A percentile compares a stretch with the other conserved stretches of the same genome.
phyloP scores from a whole-genome alignment of 1,140 invertebrate genomes.

The Xylocopa sonorina region DNA sequence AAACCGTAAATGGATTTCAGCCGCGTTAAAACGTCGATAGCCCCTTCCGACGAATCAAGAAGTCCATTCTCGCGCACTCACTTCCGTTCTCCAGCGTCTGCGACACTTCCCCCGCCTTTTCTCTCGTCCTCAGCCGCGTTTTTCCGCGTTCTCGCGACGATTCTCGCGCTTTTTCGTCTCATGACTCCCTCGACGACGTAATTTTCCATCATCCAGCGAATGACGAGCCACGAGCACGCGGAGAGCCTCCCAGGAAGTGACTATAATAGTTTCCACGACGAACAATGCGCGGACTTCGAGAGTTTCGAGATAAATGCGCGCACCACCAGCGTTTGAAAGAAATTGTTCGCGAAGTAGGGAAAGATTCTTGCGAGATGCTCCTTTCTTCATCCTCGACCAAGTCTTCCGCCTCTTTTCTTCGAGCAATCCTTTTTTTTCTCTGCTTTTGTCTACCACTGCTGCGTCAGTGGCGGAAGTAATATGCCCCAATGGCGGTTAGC shows the following conservation, averaged over 20 bases:
- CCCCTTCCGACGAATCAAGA: slow-evolving; percentile 57
- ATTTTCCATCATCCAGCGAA: slow-evolving; percentile 37
- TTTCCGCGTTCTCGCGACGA: too few relatives aligned
- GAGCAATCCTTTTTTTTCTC: too few relatives aligned
- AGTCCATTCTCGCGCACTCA: slow-evolving; percentile 35
- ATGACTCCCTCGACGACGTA: slow-evolving; percentile 32
- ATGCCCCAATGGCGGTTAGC: background rate
- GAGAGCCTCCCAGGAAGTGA: slow-evolving; percentile 33
- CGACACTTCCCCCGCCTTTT: slow-evolving; percentile 4
- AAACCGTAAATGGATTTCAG: too few relatives aligned
- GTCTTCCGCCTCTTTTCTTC: background rate
- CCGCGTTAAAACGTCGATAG: slow-evolving; percentile 66
- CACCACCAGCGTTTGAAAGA: slow-evolving; percentile 5
- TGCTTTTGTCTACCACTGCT: background rate
- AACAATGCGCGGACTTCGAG: slow-evolving; percentile 39
- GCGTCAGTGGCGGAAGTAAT: slow-evolving; percentile 2
- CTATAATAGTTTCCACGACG: slow-evolving; percentile 49
- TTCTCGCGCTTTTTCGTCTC: background rate
- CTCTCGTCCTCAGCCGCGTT: background rate
- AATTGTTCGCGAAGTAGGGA: slow-evolving; percentile 26
- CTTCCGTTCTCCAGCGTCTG: slow-evolving; percentile 38
- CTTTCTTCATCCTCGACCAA: too few relatives aligned
- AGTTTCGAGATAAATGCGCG: slow-evolving; percentile 40
- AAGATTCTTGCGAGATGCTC: slow-evolving; percentile 28
- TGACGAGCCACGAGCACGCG: slow-evolving; percentile 19